phyloP scores from a whole-genome alignment of 2,113 vertebrate species.

The Pavo muticus region DNA sequence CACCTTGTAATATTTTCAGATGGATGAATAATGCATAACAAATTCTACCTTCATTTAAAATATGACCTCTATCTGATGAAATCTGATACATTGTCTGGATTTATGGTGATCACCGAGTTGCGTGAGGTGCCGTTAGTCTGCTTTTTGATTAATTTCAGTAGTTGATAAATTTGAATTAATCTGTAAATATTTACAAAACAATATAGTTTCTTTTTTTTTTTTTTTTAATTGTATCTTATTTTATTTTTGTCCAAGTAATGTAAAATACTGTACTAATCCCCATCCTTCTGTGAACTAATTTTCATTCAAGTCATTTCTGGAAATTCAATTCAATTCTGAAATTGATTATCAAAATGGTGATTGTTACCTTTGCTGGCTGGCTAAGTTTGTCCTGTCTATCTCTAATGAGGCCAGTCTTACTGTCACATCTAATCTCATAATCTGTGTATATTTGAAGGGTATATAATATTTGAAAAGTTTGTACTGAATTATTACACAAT shows the following conservation, averaged over 20 bases:
- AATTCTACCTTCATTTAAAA: slow-evolving; percentile 62
- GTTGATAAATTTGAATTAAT: slow-evolving; percentile 51
- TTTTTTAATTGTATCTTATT: background rate
- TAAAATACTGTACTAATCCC: background rate
- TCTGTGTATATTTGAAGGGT: background rate
- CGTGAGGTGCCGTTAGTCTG: slow-evolving; percentile 15
- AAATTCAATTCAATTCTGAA: slow-evolving; percentile 49
- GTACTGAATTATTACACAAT: background rate
- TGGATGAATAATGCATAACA: slow-evolving; percentile 59
- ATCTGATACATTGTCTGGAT: slow-evolving; percentile 56
- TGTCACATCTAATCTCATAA: slow-evolving; percentile 7
- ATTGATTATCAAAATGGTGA: slow-evolving; percentile 45
- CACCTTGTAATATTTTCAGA: slow-evolving; percentile 69
- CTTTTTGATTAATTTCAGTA: slow-evolving; percentile 46
- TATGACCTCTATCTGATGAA: slow-evolving; percentile 60
- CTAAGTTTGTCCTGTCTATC: background rate
- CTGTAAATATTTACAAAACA: slow-evolving; percentile 68
- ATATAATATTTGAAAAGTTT: background rate
- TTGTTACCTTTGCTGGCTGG: slow-evolving; percentile 21
- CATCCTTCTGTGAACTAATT: slow-evolving; percentile 1
- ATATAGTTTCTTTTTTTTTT: background rate
- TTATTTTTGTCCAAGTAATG: slow-evolving; percentile 10
- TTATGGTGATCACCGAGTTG: slow-evolving; percentile 35
- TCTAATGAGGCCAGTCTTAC: background rate
- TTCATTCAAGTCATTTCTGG: slow-evolving; percentile 33